Base-by-base conservation (phyloP, 2,797 vertebrate species). In the Psittacula echo region DNA sequence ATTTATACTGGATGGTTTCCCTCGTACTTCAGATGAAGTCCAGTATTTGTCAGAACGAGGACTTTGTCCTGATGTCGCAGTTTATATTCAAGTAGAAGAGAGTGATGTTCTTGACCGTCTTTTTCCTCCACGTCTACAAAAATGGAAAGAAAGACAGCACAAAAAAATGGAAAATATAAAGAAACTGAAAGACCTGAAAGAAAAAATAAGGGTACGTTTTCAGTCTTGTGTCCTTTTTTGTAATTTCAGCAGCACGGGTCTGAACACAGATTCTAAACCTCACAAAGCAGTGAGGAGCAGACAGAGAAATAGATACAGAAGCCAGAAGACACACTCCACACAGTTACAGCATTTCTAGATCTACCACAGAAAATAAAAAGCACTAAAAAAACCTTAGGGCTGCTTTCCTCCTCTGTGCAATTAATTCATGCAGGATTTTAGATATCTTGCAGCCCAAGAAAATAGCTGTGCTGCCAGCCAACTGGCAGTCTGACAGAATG, bases 1-100 rank as follows among this genome's bases (percentile, higher is more conserved):
- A 54, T 99, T 99, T 97, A 97, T 99, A 94, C 96, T 99, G 86
- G 99, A 99, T 91, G 99, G 99, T 61, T 99, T 99, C 95, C 99
- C 99, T 51, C 95, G 97, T 74, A 97, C 96, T 82, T 22, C 51
- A 3, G 98, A 99, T 1, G 99, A 99, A 75, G 98, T 97, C 61
- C 91, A 96, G 42, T 99, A 98, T 95, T 97, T 99, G 93, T 94
- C 94, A 50, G 97, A 99, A 66, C 96, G 2, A 32, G 98, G 98
- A 72, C 98, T 99, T 85, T 99, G 98, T 94, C 99, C 99, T 65
- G 99, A 99, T 67, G 50, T 97, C 70, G 97, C 94, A 8, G 71
- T 99, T 62, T 81, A 97, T 77, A 97, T 99, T 96, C 94, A 97
- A 53, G 97, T 98, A 81, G 98, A 98, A 8, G 97, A 98, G 65